Percentiles rank a stretch among this genome's conserved stretches.
These are phyloP conservation scores for Thaumatotibia leucotreta DNA, from an alignment of 1,140 invertebrate species.

Conservation along the genomic window DNA sequence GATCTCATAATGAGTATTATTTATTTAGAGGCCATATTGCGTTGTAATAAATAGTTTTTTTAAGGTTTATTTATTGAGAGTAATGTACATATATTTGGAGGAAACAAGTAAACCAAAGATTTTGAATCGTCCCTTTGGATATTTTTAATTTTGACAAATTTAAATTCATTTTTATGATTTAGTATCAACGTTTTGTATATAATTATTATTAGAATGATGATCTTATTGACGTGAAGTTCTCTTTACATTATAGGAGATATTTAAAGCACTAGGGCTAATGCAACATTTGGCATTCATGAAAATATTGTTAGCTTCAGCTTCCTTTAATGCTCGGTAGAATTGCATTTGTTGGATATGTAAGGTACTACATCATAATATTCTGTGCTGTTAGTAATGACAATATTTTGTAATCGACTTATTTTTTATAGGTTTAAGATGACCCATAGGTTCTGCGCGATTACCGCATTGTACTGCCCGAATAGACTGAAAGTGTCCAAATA, in stretches of 20 bases:
- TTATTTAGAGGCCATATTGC: constrained; percentile 72
- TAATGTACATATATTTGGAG: constrained; percentile 67
- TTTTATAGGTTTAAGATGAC: constrained; percentile 31
- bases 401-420: constrained; percentile 1
- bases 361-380: neutral
- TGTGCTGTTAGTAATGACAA: neutral
- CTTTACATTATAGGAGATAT: constrained; percentile 30
- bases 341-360: neutral
- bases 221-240: constrained; percentile 37
- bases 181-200: constrained; percentile 29
- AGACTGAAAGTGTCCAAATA: constrained; percentile 73
- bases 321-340: constrained; percentile 6
- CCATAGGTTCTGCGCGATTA: constrained; percentile 28
- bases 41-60: constrained; percentile 53
- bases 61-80: constrained; percentile 53
- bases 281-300: constrained; percentile 40
- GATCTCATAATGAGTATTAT: constrained; percentile 75
- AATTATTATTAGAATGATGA: constrained; percentile 25
- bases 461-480: constrained; percentile 58
- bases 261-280: constrained; percentile 33
- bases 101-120: constrained; percentile 61
- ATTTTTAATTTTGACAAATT: constrained; percentile 26
- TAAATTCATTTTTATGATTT: constrained; percentile 19
- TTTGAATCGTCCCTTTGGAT: constrained; percentile 54
- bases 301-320: constrained; percentile 21